Base-by-base conservation (phyloP, 2,113 vertebrate genomes). In the Peromyscus polionotus region DNA sequence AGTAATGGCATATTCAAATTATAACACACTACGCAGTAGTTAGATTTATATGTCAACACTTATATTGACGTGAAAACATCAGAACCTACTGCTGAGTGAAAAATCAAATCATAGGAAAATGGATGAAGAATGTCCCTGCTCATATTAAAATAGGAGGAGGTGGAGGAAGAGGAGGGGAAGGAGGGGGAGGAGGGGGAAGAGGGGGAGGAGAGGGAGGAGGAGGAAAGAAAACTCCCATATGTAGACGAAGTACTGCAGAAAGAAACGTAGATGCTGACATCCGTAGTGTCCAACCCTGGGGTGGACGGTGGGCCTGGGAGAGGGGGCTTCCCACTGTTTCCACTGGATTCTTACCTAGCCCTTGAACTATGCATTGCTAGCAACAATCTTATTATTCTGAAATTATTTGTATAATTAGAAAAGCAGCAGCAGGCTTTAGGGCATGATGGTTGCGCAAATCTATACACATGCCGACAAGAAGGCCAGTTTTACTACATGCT, bases 1-100 rank as follows among this genome's bases (percentile, higher is more conserved):
- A 86, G 77, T 6, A 72, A 73, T 7, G 54, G 83, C 45, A 28
- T 81, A 45, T 26, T 20, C 39, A 73, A 87, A 70, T 95, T 77
- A 75, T n/a, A 89, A 84, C 94, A 90, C 28, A 68, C 11, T 59
- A 59, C 1, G 48, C 33, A 63, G 31, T 24, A n/a, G 48, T 91
- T 87, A 93, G 67, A 90, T 81, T 88, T 94, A 73, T 33, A 88
- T 79, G 90, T 54, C 84, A 86, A 96, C 61, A 80, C n/a, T 17
- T 95, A 73, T 5, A 48, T 84, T 85, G 90, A 93, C 16, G 61
- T 24, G n/a, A 88, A 81, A 94, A 92, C 17, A 89, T 77, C 67
- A 63, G 87, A 61, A 80, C 42, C 73, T 57, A 91, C 5, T 65
- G n/a, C 48, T 48, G 48, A 92, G 36, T 42, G 31, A 22, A 54